Evolutionary conservation across 2,888 invertebrate species (phyloP), one percentile per base, ranked within the genome.

Genomic region (Scelioninae gen. 2): DNA sequence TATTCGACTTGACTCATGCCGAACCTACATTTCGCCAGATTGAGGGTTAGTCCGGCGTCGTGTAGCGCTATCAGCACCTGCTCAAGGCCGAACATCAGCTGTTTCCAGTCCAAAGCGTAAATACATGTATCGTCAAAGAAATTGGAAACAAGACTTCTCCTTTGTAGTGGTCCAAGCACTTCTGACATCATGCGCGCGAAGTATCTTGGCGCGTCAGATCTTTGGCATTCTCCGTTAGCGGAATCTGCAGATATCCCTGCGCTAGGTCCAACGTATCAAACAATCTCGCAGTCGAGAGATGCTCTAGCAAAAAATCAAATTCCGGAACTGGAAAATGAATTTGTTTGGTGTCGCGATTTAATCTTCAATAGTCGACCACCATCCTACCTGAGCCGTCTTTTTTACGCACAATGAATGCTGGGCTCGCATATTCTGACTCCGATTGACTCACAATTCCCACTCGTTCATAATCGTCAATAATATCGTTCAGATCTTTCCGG

Each of bases 201-300:
- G 39, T 67, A 74, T 16, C 10, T 28, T 0, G 67, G 74, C 2
- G 65, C 70, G 15, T 61, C 67, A 1, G 41, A 2, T 53, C 48
- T 19, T 70, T 74, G 0, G 65, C 48, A 1, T 16, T 16, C 7
- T 68, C 73, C 0, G 28, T 0, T 4, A 69, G 15, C 9, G 65
- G 65, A 13, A 67, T 57, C 50, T 69, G 70, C 7, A 70, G 11
- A 33, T 70, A 74, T 1, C 74, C 63, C 4, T 31, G 16, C n/a
- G 52, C 19, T 0, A 72, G 18, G 41, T 75, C 71, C n/a, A 64
- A 13, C 0, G 55, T 60, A 0, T 50, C 37, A 31, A 75, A 75
- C 18, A 22, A 9, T 18, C 28, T 4, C 7, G 68, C 63, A 1
- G 16, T 11, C 19, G 43, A 43, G 2, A 43, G 10, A 19, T 43